Conservation (phyloP, 2,797 vertebrate species). For the Chrosomus eos region DNA sequence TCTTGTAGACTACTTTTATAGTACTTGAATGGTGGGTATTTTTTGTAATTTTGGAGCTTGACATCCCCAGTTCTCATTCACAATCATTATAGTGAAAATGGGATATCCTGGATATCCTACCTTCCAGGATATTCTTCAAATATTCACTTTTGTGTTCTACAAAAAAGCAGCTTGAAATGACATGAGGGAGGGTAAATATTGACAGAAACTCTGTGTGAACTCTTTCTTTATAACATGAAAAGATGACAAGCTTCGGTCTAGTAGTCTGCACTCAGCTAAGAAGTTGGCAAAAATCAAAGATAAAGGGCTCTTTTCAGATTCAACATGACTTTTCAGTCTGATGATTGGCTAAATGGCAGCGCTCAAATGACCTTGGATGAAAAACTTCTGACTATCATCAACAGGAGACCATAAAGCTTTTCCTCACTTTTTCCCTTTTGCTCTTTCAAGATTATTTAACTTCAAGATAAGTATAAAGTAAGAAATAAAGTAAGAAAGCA, state of each 20-base stretch:
- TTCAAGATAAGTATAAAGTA: conserved; percentile 65
- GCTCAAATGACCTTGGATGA: conserved; percentile 57
- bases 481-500: conserved; percentile 65
- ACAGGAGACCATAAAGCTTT: conserved; percentile 30
- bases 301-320: conserved; percentile 28
- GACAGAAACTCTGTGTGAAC: not conserved
- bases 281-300: conserved; percentile 18
- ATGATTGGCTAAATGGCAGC: conserved; percentile 52
- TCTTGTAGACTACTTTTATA: not conserved
- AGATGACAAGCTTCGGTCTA: conserved; percentile 14
- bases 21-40: not conserved
- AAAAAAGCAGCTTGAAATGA: not conserved
- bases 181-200: not conserved
- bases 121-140: not conserved
- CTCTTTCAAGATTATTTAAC: not conserved
- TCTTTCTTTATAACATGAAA: conserved; percentile 8
- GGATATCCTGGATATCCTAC: too few relatives aligned
- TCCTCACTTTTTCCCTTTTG: not conserved
- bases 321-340: conserved; percentile 34
- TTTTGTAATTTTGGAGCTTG: not conserved
- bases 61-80: not conserved
- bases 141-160: not conserved
- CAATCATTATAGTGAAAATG: not conserved
- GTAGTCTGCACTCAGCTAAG: not conserved
- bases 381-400: conserved; percentile 64